A percentile compares a stretch with the other conserved stretches of the same genome.
phyloP scores from a whole-genome alignment of 1,140 invertebrate species.

The Aphelinus atriplicis region DNA sequence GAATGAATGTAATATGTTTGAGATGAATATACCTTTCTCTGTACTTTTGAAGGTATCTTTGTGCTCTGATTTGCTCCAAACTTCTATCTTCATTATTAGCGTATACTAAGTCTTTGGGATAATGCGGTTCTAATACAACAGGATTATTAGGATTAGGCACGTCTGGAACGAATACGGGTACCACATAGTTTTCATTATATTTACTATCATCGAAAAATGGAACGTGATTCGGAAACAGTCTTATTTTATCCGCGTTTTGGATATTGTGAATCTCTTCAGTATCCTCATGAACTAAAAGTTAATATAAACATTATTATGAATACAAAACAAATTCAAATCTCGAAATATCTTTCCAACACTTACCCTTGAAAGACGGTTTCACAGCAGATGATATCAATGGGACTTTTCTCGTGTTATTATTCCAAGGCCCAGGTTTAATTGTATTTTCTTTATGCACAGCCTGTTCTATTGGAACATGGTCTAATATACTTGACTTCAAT shows the following conservation, averaged over 20 bases:
- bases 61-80: conserved; percentile 74
- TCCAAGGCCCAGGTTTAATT: conserved; percentile 74
- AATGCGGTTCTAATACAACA: conserved; percentile 66
- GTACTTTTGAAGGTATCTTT: conserved; percentile 51
- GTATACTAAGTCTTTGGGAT: conserved; percentile 70
- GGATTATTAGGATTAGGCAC: conserved; percentile 66
- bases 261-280: conserved; percentile 53
- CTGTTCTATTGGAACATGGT: conserved; percentile 67
- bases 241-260: conserved; percentile 49
- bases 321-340: background rate
- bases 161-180: conserved; percentile 72
- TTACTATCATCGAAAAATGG: conserved; percentile 61
- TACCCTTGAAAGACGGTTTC: conserved; percentile 63
- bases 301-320: background rate
- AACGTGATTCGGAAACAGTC: conserved; percentile 58
- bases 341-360: background rate
- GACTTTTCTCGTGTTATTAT: conserved; percentile 58
- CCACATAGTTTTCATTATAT: conserved; percentile 68
- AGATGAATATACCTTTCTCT: background rate
- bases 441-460: conserved; percentile 71
- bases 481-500: conserved; percentile 67
- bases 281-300: conserved; percentile 71
- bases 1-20: too few relatives aligned
- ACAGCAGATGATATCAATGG: conserved; percentile 53
- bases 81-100: conserved; percentile 71